These are phyloP conservation scores for Celastrina argiolus DNA, from an alignment of 2,888 invertebrate genomes.

Conservation along the genomic window DNA sequence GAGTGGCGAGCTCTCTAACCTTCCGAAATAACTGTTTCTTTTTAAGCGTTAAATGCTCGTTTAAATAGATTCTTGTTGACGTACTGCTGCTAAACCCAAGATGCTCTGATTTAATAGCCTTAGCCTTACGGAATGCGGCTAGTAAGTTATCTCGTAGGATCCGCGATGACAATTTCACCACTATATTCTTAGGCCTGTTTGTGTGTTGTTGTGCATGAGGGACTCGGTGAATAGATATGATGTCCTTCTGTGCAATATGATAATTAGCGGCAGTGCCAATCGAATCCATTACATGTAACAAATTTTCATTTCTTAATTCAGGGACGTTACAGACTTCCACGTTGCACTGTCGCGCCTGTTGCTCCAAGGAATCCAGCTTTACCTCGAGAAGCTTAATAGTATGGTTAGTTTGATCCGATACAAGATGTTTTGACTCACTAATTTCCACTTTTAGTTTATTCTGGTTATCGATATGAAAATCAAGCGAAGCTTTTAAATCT, in stretches of 20 bases:
- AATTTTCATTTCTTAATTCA: constrained; percentile 21
- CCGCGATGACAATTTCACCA: constrained; percentile 23
- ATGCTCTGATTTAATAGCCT: constrained; percentile 19
- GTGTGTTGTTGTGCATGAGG: constrained; percentile 17
- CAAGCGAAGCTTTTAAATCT: too few species aligned
- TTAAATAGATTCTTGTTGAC: constrained; percentile 22
- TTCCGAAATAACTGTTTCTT: constrained; percentile 29
- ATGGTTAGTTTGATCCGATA: too few species aligned
- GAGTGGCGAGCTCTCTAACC: constrained; percentile 23
- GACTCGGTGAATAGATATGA: constrained; percentile 22
- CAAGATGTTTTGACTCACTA: too few species aligned
- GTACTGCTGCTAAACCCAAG: constrained; percentile 23
- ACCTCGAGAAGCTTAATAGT: background rate
- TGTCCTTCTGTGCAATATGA: background rate
- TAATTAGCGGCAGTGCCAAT: background rate
- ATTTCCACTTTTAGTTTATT: too few species aligned
- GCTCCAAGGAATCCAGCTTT: constrained; percentile 22
- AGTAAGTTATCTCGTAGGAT: constrained; percentile 27
- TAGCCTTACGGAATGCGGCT: constrained; percentile 19
- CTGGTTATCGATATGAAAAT: too few species aligned
- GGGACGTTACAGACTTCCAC: constrained; percentile 23
- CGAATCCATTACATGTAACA: background rate
- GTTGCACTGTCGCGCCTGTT: constrained; percentile 24
- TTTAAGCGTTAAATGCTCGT: constrained; percentile 28
- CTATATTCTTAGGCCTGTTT: constrained; percentile 22